phyloP scores from a whole-genome alignment of 2,888 invertebrate genomes.

The Dryobotodes eremita region DNA sequence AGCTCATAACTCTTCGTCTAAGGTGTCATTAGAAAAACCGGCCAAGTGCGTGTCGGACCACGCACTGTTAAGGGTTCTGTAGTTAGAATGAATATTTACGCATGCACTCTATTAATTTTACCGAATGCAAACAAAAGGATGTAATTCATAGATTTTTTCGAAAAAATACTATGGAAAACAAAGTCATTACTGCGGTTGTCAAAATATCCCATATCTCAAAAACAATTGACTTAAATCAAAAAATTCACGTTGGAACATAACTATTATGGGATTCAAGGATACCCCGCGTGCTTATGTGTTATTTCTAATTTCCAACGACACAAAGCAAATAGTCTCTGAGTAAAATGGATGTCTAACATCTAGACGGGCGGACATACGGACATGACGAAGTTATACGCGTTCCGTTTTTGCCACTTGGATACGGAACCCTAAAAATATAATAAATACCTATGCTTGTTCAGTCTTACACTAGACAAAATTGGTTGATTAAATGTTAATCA shows the following conservation, averaged over 20 bases:
- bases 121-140: neutral
- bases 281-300: neutral
- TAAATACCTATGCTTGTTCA: constrained; percentile 17
- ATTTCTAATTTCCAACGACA: neutral
- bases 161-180: neutral
- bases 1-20: constrained; percentile 42
- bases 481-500: constrained; percentile 35
- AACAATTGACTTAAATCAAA: neutral
- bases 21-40: constrained; percentile 48
- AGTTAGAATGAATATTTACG: neutral
- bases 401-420: neutral
- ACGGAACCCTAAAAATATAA: constrained; percentile 18
- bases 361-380: neutral
- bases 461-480: constrained; percentile 18
- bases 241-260: neutral
- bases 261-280: neutral
- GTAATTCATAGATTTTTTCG: too few species aligned
- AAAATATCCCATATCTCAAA: neutral
- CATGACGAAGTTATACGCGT: neutral
- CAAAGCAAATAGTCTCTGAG: neutral
- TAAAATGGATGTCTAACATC: neutral
- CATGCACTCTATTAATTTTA: too few species aligned
- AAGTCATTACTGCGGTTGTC: neutral
- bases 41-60: neutral
- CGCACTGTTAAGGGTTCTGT: neutral